Evolutionary conservation across 2,113 vertebrate genomes (phyloP).

Genomic region (Dryoscopus gambensis): DNA sequence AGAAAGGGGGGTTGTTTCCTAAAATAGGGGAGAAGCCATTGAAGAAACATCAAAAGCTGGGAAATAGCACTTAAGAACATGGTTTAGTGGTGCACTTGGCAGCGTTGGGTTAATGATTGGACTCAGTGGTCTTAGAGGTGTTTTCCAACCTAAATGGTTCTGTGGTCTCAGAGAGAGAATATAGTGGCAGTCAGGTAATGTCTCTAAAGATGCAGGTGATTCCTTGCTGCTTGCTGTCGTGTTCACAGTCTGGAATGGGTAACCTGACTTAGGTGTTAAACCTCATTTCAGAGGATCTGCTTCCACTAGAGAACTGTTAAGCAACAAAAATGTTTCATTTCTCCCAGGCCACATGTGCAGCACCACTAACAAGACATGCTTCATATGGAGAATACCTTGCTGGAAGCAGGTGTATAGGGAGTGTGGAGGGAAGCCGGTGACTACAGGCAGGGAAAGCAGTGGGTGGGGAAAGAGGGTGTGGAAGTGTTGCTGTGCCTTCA

Average conservation of each 20-base stretch:
- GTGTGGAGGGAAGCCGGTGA: accelerated
- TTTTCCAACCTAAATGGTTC: background rate
- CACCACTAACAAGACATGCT: accelerated
- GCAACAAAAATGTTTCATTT: background rate
- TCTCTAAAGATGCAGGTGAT: background rate
- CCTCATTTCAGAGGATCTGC: background rate
- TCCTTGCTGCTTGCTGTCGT: background rate
- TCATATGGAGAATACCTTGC: background rate
- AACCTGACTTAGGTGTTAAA: background rate
- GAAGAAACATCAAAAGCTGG: background rate
- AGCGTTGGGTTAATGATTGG: background rate
- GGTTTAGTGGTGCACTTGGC: background rate
- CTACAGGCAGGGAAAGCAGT: background rate
- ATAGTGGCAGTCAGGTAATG: background rate
- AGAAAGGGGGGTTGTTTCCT: background rate
- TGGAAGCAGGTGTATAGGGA: background rate
- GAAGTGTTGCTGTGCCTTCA: background rate
- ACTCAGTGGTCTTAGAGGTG: background rate
- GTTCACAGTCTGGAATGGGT: background rate
- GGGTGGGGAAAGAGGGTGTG: background rate
- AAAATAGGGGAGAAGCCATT: background rate
- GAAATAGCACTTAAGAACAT: background rate
- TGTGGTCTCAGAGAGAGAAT: background rate
- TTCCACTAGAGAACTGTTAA: background rate
- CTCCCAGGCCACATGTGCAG: background rate